Conservation (phyloP, 1,140 invertebrate genomes). For the Drosophila parabipectinata region DNA sequence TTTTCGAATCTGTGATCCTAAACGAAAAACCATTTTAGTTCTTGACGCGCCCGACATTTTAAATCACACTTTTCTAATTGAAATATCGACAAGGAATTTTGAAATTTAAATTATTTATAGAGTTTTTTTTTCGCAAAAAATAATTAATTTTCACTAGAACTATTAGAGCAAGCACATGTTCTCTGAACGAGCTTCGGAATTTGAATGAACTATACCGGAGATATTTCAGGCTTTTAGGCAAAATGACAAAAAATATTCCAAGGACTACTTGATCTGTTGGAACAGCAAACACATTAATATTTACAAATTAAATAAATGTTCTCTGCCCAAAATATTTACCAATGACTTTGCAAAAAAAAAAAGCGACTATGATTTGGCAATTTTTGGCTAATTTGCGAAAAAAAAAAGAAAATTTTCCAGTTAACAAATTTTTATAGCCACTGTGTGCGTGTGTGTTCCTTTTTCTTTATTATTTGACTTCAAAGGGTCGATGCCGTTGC, state of each 20-base stretch:
- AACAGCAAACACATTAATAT: no score
- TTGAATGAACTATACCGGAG: background rate
- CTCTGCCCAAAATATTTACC: background rate
- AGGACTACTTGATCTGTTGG: no score
- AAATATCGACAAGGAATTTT: background rate
- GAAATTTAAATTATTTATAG: background rate
- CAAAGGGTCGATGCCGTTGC: conserved; percentile 29
- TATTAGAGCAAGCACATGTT: background rate
- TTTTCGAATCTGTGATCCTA: no score
- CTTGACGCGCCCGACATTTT: no score
- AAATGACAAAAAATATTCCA: background rate
- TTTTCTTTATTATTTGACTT: conserved; percentile 3
- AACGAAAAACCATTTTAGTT: no score
- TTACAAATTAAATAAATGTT: no score
- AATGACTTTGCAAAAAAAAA: background rate
- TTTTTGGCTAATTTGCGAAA: conserved; percentile 1
- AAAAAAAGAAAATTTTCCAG: conserved; percentile 13
- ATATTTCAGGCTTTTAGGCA: background rate
- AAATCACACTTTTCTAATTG: background rate
- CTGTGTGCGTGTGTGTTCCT: conserved; percentile 14
- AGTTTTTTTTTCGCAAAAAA: background rate
- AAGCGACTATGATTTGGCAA: conserved; percentile 11
- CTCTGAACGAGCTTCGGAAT: background rate
- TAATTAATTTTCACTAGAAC: background rate
- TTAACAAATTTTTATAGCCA: conserved; percentile 14